These are phyloP conservation scores for Drosophila setosimentum DNA, from an alignment of 2,888 invertebrate genomes.

Conservation along the genomic window DNA sequence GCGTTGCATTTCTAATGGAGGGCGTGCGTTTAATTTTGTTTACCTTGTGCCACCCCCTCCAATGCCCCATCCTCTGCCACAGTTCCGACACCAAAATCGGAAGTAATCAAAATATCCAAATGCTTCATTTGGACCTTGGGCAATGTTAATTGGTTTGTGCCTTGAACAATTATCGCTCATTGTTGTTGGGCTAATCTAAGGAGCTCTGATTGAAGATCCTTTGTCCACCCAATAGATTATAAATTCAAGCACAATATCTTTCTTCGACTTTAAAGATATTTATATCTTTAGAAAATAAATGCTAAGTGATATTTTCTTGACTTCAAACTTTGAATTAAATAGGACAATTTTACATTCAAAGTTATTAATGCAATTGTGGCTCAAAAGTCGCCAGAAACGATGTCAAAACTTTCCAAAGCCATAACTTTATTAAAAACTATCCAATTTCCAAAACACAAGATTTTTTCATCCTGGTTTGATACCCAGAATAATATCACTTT, in stretches of 20 bases:
- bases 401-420: neutral
- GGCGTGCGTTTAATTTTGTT: conserved; percentile 22
- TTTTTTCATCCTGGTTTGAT: neutral
- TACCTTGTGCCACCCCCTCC: conserved; percentile 19
- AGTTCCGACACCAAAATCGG: conserved; percentile 56
- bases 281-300: neutral
- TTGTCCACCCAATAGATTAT: neutral
- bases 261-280: neutral
- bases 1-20: conserved; percentile 65
- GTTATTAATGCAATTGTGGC: neutral
- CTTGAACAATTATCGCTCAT: conserved; percentile 41
- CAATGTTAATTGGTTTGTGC: conserved; percentile 53
- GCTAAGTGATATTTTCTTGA: neutral
- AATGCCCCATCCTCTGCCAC: too few relatives aligned
- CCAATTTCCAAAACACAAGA: neutral
- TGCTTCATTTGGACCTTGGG: conserved; percentile 39
- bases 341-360: neutral
- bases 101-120: conserved; percentile 63
- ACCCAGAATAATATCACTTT: neutral
- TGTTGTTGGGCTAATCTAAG: conserved; percentile 6
- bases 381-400: neutral
- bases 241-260: neutral
- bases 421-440: neutral
- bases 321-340: neutral
- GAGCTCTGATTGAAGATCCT: neutral